Evolutionary conservation across 92 coral and sea anemone genomes (phyloP), one percentile per base, ranked within the genome.

Genomic region (Epizoanthus ramosus): DNA sequence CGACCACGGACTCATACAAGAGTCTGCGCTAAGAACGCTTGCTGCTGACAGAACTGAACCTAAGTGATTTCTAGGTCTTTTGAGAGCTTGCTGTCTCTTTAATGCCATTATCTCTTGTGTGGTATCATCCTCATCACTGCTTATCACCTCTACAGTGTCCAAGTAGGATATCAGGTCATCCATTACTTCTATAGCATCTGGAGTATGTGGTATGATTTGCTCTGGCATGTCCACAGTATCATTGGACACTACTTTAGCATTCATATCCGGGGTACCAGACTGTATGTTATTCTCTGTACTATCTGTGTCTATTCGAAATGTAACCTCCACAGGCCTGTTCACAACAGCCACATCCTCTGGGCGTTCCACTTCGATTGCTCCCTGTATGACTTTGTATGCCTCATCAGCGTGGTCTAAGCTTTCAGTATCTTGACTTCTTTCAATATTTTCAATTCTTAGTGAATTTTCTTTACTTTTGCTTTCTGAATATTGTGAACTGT

Each of bases 111-210:
- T 61, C 33, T 79, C 85, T 79, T 87, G 35, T n/a, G 84, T 35
- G 39, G 83, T 63, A 33, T 84, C 89, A 13, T 88, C 90, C 25
- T 91, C 97, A 73, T 87, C 98, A 33, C 92, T 92, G 47, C 97
- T 93, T 63, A 88, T 90, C 14, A 89, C 85, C 59, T 91, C 98
- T 57, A 93, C 83, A 57, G 91, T 83, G 71, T 91, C 93, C 65
- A 93, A 82, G 79, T 89, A 93, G 8, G 95, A 89, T 28, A 93
- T 91, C 71, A 93, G 75, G 28, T 93, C 98, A 65, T 92, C 98
- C 7, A 93, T 94, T 71, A 93, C 91, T 41, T 83, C 93, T 41
- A 75, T 83, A 14, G 89, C 88, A 79, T 88, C 93, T 25, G 94
- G 88, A 19, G 89, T 66, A 71, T 87, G 93, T 1, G 85, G 77